Conservation (phyloP, 2,797 vertebrate species). For the Ataeniobius toweri region DNA sequence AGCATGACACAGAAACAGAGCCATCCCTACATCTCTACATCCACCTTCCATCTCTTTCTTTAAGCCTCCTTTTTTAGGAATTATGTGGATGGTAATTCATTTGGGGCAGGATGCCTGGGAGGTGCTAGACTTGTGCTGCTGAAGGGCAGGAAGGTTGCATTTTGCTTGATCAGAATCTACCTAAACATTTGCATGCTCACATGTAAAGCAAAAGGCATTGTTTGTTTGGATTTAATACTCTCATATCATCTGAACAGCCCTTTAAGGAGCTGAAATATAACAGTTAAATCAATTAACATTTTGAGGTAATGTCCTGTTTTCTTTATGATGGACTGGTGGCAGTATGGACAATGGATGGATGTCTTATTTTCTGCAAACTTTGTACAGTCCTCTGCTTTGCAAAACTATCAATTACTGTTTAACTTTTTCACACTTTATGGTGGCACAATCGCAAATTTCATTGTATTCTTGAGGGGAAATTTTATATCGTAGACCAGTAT, state of each 20-base stretch:
- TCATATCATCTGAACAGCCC: conserved; percentile 8
- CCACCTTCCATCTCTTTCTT: conserved; percentile 43
- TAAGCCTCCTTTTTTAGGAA: conserved; percentile 24
- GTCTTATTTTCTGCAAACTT: not conserved
- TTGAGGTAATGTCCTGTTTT: not conserved
- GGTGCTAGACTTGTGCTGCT: conserved; percentile 31
- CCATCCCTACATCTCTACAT: conserved; percentile 51
- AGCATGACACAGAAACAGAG: conserved; percentile 59
- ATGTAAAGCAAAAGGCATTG: not conserved
- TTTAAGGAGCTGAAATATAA: conserved; percentile 27
- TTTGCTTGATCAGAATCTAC: conserved; percentile 4
- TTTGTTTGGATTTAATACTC: conserved; percentile 9
- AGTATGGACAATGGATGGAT: not conserved
- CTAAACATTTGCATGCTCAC: conserved; percentile 1
- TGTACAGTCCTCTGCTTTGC: not conserved
- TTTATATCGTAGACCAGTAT: not conserved
- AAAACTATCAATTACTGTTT: not conserved
- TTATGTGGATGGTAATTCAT: conserved; percentile 32
- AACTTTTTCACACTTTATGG: not conserved
- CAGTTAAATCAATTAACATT: conserved; percentile 28
- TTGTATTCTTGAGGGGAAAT: not conserved
- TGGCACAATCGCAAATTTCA: not conserved
- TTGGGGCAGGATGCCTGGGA: conserved; percentile 42
- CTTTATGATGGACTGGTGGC: conserved; percentile 3
- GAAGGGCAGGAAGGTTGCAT: conserved; percentile 46